Evolutionary conservation across 2,797 vertebrate species (phyloP).

Genomic region (Bovichtus diacanthus): DNA sequence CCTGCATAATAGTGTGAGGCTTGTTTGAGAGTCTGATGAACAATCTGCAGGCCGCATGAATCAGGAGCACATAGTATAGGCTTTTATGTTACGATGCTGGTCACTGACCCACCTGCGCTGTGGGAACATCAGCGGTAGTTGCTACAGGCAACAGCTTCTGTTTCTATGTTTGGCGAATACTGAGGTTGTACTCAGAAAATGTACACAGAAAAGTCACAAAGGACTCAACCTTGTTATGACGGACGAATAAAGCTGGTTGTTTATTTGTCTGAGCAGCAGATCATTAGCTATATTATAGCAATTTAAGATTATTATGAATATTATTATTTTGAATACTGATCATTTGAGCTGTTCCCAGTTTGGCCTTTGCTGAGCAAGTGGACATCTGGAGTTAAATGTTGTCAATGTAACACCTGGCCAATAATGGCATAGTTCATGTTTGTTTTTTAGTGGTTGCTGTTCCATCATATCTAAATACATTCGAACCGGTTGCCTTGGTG

Average conservation of each 20-base stretch:
- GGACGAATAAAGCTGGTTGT: neutral
- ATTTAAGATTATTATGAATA: neutral
- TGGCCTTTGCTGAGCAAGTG: neutral
- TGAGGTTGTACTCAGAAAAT: neutral
- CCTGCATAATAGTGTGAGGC: conserved; percentile 40
- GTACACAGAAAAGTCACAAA: neutral
- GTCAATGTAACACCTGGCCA: neutral
- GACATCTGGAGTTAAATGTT: neutral
- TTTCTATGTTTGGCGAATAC: neutral
- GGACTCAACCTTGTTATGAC: neutral
- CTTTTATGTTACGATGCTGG: neutral
- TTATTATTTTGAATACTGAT: neutral
- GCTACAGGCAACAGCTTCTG: neutral
- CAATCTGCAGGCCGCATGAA: conserved; percentile 23
- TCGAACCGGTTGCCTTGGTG: neutral
- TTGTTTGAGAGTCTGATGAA: conserved; percentile 44
- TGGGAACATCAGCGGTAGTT: neutral
- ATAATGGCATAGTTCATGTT: neutral
- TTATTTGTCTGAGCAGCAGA: neutral
- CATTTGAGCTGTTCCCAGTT: conserved; percentile 17
- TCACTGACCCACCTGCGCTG: neutral
- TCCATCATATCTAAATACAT: neutral
- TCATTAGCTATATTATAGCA: neutral
- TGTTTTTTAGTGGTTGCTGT: neutral
- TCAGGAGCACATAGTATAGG: conserved; percentile 4